These are phyloP conservation scores for Torymus aiolomorphi DNA, from an alignment of 2,888 invertebrate genomes.

Conservation along the genomic window DNA sequence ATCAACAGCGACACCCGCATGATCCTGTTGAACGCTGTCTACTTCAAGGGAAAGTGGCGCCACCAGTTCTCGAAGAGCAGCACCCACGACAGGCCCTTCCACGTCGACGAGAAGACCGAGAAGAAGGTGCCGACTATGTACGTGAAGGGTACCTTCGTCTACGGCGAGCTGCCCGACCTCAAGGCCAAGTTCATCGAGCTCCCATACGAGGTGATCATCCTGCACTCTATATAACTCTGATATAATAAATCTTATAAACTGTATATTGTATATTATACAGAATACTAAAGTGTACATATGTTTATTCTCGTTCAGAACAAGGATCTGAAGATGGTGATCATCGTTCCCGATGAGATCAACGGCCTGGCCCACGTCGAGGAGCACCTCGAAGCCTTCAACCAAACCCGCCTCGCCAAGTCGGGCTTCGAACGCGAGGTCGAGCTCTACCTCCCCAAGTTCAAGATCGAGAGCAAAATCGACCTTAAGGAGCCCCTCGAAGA, in stretches of 20 bases:
- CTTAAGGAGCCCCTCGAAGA: conserved; percentile 52
- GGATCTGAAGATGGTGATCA: conserved; percentile 83
- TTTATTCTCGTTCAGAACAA: conserved; percentile 38
- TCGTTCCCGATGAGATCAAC: conserved; percentile 82
- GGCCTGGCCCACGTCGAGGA: conserved; percentile 76
- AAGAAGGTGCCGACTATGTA: conserved; percentile 86
- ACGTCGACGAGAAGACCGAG: conserved; percentile 76
- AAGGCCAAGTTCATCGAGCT: conserved; percentile 83
- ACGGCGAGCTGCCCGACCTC: conserved; percentile 76
- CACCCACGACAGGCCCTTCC: conserved; percentile 83
- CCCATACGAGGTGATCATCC: conserved; percentile 79
- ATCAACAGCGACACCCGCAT: conserved; percentile 80
- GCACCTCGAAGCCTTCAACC: conserved; percentile 66
- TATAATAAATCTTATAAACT: too few species aligned
- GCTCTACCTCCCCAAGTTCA: conserved; percentile 67
- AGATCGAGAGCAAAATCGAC: conserved; percentile 58
- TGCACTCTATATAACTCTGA: too few species aligned
- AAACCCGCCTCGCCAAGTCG: conserved; percentile 51
- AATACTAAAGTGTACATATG: too few species aligned
- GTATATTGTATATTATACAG: too few species aligned
- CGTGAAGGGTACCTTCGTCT: conserved; percentile 77
- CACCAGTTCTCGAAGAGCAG: conserved; percentile 79
- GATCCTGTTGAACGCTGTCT: conserved; percentile 89
- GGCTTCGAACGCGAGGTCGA: conserved; percentile 64
- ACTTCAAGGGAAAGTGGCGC: conserved; percentile 90